A percentile compares a stretch with the other conserved stretches of the same genome.
Conservation (phyloP, 2,113 vertebrate species). For the Pygoscelis antarcticus region DNA sequence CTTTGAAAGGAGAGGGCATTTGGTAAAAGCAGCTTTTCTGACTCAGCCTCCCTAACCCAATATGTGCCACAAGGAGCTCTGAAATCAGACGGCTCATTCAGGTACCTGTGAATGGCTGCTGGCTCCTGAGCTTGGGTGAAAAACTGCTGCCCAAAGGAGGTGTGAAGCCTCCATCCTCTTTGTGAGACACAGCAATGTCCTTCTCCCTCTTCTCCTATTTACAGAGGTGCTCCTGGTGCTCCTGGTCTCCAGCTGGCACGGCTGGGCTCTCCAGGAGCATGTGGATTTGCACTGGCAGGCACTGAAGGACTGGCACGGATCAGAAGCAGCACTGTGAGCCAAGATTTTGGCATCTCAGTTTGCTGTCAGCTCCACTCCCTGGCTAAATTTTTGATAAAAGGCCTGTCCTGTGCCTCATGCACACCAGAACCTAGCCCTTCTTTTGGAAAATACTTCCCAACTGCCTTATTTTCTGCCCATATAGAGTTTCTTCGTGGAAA, state of each 20-base stretch:
- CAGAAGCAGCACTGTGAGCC: neutral
- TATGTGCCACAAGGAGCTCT: fast-evolving
- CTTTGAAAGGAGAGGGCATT: neutral
- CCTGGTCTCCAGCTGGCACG: neutral
- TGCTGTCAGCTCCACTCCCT: neutral
- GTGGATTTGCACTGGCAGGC: neutral
- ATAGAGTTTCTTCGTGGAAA: neutral
- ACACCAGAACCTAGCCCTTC: neutral
- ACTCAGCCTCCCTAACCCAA: neutral
- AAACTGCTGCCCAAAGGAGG: neutral
- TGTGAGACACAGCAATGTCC: neutral
- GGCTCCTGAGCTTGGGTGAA: neutral
- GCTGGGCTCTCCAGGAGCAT: neutral
- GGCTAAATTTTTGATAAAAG: neutral
- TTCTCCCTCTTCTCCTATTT: neutral
- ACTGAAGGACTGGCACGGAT: neutral
- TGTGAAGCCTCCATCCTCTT: neutral
- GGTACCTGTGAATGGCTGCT: neutral
- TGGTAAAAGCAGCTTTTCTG: neutral
- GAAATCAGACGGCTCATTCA: fast-evolving
- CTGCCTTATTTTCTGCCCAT: neutral
- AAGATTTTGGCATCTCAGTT: neutral
- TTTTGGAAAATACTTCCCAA: neutral
- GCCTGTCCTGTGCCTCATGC: neutral
- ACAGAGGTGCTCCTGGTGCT: neutral